Base-by-base conservation (phyloP, 2,888 invertebrate genomes). In the Cephus runcator region DNA sequence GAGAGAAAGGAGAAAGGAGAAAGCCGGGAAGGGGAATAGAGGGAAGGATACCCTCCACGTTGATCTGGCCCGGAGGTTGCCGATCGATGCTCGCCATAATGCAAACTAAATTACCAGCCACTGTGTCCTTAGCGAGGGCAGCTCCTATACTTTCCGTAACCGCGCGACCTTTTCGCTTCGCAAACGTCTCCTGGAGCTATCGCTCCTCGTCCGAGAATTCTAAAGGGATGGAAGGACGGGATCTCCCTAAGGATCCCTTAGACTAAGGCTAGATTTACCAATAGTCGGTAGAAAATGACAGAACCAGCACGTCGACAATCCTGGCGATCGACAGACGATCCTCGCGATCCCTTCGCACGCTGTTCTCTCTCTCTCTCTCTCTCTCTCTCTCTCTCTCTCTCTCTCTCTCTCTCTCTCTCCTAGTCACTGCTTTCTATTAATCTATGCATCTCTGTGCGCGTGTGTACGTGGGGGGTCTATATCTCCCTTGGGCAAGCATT, bases 31-130 rank as follows among this genome's bases (percentile, higher is more conserved):
- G 40, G 15, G 40, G 40, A 15, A 23, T 1, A 15, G 12, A 36
- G 36, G 36, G 36, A 36, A 36, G 36, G 36, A 36, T 4, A 36
- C 74, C 78, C 83, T 84, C 83, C 84, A 83, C 84, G 85, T 85
- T 85, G 83, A 83, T 85, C 85, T 81, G 76, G 69, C 73, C 68
- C 77, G 77, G 79, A 77, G 76, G 80, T 75, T 69, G 79, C 80
- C 84, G 84, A 85, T 86, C 82, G 86, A 85, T 85, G 85, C 79
- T 80, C 80, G 69, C 82, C 81, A 84, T 86, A 85, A 84, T 82
- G 84, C 85, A 84, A 86, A 84, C 85, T 86, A 81, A 85, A 85
- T 85, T 86, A 82, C 79, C 80, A 78, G 78, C 75, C 83, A 80
- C 81, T 79, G 79, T 81, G 75, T 76, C 77, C 73, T 73, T 75